These are phyloP conservation scores for Gerris lacustris DNA, from an alignment of 2,888 invertebrate genomes.

Conservation along the genomic window DNA sequence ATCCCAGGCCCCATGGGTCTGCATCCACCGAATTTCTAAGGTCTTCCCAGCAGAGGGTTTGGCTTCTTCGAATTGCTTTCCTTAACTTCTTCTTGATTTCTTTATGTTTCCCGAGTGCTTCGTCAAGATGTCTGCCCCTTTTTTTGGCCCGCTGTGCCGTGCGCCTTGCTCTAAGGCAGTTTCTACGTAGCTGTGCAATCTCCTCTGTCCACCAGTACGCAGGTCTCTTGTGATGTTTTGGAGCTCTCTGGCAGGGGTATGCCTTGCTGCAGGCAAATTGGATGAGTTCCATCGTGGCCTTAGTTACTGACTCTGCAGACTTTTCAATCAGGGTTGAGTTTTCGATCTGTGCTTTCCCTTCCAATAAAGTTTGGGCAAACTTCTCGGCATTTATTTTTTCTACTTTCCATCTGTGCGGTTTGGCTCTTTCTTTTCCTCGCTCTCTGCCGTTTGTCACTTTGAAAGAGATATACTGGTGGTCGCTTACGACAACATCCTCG, in stretches of 20 bases:
- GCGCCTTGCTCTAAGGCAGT: constrained; percentile 7
- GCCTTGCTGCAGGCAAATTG: background rate
- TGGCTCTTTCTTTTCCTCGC: background rate
- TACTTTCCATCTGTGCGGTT: background rate
- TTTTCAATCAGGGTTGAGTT: no score
- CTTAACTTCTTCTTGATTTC: background rate
- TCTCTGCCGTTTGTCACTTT: background rate
- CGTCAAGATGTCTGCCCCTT: background rate
- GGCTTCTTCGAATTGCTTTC: no score
- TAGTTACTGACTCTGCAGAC: background rate
- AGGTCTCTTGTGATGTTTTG: background rate
- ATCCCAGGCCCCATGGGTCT: background rate
- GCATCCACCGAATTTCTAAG: background rate
- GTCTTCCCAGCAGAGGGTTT: background rate
- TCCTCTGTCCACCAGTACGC: background rate
- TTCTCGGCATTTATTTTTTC: background rate
- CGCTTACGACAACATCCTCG: background rate
- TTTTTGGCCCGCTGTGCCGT: background rate
- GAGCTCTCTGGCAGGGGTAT: background rate
- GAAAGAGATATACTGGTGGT: constrained; percentile 1
- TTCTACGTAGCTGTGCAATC: background rate
- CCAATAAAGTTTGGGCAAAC: background rate
- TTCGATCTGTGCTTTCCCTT: no score
- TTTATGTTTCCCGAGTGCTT: background rate
- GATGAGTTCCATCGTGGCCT: background rate